Conservation (phyloP, 2,797 vertebrate genomes). For the Propithecus deckenii region DNA sequence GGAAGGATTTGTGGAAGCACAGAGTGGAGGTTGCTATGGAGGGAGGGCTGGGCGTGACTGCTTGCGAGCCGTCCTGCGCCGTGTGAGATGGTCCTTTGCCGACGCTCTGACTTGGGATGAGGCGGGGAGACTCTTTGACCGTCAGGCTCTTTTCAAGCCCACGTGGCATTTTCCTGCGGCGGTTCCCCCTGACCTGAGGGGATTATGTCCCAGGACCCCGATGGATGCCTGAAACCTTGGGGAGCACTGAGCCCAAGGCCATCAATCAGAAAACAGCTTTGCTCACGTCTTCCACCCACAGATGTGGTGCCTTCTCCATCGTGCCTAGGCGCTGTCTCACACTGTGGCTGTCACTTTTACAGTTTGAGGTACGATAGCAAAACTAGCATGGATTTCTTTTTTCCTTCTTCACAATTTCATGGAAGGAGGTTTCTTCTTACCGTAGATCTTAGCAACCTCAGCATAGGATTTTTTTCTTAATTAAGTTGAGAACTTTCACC, state of each 20-base stretch:
- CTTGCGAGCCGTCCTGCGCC: rapidly evolving
- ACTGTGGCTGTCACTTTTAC: neutral
- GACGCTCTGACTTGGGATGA: neutral
- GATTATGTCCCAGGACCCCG: neutral
- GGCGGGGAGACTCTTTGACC: too few species aligned
- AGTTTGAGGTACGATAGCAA: neutral
- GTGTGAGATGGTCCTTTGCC: neutral
- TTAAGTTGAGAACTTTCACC: neutral
- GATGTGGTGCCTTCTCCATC: neutral
- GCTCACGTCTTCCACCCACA: neutral
- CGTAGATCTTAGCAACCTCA: neutral
- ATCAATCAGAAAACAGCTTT: neutral
- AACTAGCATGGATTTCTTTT: neutral
- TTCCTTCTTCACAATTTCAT: neutral
- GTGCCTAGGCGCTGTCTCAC: neutral
- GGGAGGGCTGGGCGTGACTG: rapidly evolving
- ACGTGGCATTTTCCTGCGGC: rapidly evolving
- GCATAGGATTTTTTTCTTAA: neutral
- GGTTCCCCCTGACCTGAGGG: neutral
- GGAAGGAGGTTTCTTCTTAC: neutral
- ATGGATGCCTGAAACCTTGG: neutral
- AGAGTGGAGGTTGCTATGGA: neutral
- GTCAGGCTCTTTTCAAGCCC: neutral
- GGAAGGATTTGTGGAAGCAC: neutral
- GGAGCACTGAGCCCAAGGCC: neutral